Base-by-base conservation (phyloP, 2,888 invertebrate genomes). In the Caenorhabditis imperialis region DNA sequence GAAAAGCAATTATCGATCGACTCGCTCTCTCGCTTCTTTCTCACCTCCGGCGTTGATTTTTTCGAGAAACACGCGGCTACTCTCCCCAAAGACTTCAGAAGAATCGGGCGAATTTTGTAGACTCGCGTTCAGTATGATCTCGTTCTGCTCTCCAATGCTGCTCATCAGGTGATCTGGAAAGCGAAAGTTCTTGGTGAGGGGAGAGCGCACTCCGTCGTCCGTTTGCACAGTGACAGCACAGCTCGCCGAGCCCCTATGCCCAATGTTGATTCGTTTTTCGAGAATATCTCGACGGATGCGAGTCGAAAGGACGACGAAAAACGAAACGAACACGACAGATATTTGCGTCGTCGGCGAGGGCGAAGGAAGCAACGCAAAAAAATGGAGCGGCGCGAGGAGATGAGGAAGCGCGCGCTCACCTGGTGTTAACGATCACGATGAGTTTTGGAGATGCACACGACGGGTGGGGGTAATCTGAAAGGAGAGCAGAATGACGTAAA, bases 81-180 rank as follows among this genome's bases (percentile, higher is more conserved):
- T 54, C 12, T 54, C 50, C 12, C 12, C 50, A 4, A 20, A 22
- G 1, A 40, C 54, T 23, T 55, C 65, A 23, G 42, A 47, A 47
- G 30, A 40, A 0, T 65, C 55, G 14, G 65, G 65, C 12, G 65
- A 65, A 57, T 57, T 65, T 20, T 45, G 23, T 2, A 65, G 44
- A 50, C 65, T 65, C 35, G 55, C 50, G 65, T 65, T 65, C 55
- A 65, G 35, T 57, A 65, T 50, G 38, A 65, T 55, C 48, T 65
- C 65, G 65, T 50, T 57, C 50, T 65, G 37, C 38, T 63, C 65
- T 50, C 57, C 65, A 30, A 38, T 30, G 65, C 30, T 65, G 65
- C 65, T 65, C 65, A 65, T 65, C 65, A 65, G 65, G 65, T 65
- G 65, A 65, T 57, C 65, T 65, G 55, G 42, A 65, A 65, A n/a